Evolutionary conservation across 2,113 vertebrate species (phyloP).

Genomic region (Clarias batrachus): DNA sequence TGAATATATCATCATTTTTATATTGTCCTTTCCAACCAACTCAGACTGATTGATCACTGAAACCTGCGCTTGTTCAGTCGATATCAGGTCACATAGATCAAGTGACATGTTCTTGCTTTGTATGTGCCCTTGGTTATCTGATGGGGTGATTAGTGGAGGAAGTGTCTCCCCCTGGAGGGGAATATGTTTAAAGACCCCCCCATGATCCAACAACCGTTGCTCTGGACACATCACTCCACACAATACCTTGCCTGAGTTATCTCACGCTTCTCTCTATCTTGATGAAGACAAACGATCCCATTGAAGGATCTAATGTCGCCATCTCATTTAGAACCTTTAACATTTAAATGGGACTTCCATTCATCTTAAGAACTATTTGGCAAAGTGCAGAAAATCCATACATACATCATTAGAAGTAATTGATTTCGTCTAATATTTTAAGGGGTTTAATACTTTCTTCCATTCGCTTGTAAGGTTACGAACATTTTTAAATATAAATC

Average conservation of each 20-base stretch:
- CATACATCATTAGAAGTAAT: slow-evolving; percentile 66
- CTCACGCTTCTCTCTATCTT: slow-evolving; percentile 57
- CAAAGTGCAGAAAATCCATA: slow-evolving; percentile 67
- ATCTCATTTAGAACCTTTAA: slow-evolving; percentile 64
- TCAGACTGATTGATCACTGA: not conserved
- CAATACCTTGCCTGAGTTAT: slow-evolving; percentile 49
- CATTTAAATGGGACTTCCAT: slow-evolving; percentile 66
- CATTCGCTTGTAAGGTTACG: slow-evolving; percentile 65
- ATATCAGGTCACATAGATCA: slow-evolving; percentile 6
- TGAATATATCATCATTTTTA: not conserved
- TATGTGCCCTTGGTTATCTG: not conserved
- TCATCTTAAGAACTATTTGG: slow-evolving; percentile 68
- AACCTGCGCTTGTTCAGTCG: not conserved
- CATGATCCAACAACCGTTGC: not conserved
- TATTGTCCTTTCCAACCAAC: not conserved
- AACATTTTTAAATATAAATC: slow-evolving; percentile 68
- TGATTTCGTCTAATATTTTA: slow-evolving; percentile 58
- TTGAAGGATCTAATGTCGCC: slow-evolving; percentile 66
- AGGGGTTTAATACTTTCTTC: slow-evolving; percentile 60
- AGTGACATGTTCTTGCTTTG: not conserved
- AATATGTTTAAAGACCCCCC: slow-evolving; percentile 40
- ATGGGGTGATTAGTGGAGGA: slow-evolving; percentile 25
- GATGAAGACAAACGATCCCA: slow-evolving; percentile 61
- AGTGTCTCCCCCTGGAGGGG: slow-evolving; percentile 48
- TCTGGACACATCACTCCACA: slow-evolving; percentile 35